Conservation (phyloP, 35 echinoderm and acorn worm genomes). For the Heliocidaris erythrogramma region DNA sequence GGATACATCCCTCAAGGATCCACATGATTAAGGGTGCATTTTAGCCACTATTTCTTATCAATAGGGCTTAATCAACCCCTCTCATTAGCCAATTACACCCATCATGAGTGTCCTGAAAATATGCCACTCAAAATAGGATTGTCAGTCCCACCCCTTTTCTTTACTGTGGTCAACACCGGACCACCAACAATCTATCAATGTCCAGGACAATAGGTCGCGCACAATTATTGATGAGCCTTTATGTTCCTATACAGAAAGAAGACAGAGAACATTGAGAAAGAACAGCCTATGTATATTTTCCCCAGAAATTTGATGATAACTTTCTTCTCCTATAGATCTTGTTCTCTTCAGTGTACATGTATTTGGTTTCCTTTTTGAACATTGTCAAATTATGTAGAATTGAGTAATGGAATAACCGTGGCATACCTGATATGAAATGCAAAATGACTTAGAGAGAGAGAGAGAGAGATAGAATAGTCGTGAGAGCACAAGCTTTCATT, state of each 20-base stretch:
- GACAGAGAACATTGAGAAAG: background rate
- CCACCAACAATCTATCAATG: background rate
- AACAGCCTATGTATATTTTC: background rate
- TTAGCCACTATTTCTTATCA: background rate
- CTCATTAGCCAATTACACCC: slow-evolving; percentile 23
- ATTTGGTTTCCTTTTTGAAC: background rate
- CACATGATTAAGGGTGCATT: background rate
- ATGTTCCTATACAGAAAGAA: background rate
- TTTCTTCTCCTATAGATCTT: no score
- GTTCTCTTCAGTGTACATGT: background rate
- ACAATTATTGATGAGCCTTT: slow-evolving; percentile 36
- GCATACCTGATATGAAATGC: no score
- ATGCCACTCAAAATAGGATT: background rate
- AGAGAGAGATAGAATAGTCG: no score
- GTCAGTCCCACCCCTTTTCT: background rate
- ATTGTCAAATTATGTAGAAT: background rate
- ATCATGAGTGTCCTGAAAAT: background rate
- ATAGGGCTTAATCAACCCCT: slow-evolving; percentile 27
- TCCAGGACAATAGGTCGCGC: background rate
- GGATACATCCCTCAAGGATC: no score
- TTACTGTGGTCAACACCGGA: background rate
- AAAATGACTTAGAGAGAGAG: no score
- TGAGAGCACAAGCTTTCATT: no score
- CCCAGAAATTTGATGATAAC: background rate
- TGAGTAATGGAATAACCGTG: no score